phyloP scores from a whole-genome alignment of 2,113 vertebrate genomes.

The Pachypanchax playfairii region DNA sequence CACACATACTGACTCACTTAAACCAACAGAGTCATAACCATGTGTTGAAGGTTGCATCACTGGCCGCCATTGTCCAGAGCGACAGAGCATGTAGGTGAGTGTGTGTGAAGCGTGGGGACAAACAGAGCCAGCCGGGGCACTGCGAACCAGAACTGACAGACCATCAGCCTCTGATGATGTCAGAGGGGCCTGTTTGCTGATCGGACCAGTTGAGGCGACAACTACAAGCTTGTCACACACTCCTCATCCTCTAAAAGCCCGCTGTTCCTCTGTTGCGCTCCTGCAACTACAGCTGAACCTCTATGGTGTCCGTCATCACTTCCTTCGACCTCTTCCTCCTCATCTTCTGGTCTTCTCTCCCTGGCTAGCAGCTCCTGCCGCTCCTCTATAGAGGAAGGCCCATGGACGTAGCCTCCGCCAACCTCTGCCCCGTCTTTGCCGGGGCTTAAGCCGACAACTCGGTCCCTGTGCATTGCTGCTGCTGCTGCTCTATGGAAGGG shows the following conservation, averaged over 20 bases:
- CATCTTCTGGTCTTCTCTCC: conserved; percentile 53
- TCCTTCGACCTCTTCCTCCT: conserved; percentile 64
- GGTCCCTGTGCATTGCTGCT: conserved; percentile 78
- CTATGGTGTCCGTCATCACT: conserved; percentile 58
- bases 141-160: conserved; percentile 57
- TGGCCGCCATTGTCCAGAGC: conserved; percentile 74
- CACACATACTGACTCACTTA: conserved; percentile 76
- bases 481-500: conserved; percentile 85
- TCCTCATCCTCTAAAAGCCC: conserved; percentile 89
- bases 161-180: conserved; percentile 63
- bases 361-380: conserved; percentile 79
- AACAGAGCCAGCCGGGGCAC: conserved; percentile 62
- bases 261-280: conserved; percentile 79
- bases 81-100: conserved; percentile 55
- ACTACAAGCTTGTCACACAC: conserved; percentile 94
- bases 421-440: conserved; percentile 54
- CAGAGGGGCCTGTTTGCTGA: conserved; percentile 49
- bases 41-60: conserved; percentile 70
- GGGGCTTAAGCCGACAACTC: conserved; percentile 60
- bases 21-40: conserved; percentile 64
- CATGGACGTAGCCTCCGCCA: conserved; percentile 74
- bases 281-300: conserved; percentile 45
- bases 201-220: conserved; percentile 63
- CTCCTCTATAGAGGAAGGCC: conserved; percentile 80
- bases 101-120: conserved; percentile 54